Conservation (phyloP, 2,888 invertebrate species). For the Tipula helvola region DNA sequence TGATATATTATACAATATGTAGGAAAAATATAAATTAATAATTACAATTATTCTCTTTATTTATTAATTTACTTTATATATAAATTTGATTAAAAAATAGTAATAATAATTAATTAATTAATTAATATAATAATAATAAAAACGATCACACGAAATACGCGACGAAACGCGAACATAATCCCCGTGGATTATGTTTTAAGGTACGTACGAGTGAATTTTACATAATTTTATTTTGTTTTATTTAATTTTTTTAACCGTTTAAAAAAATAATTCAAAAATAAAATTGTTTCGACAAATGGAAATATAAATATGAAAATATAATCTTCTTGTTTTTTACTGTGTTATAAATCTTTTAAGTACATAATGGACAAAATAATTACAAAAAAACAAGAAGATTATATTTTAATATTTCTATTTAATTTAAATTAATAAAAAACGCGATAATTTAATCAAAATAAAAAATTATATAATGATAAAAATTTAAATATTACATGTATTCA, state of each 20-base stretch:
- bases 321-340: neutral
- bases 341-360: neutral
- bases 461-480: neutral
- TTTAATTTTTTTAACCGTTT: constrained; percentile 15
- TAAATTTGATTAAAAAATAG: neutral
- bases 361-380: neutral
- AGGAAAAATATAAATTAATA: neutral
- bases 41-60: neutral
- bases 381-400: neutral
- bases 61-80: neutral
- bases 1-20: neutral
- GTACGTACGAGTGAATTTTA: constrained; percentile 34
- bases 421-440: neutral
- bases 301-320: neutral
- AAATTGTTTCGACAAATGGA: neutral
- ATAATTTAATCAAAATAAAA: neutral
- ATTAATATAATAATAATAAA: constrained; percentile 5
- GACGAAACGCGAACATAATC: constrained; percentile 35
- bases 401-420: neutral
- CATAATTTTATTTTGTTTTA: constrained; percentile 28
- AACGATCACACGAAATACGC: constrained; percentile 35
- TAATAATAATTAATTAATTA: constrained; percentile 4
- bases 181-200: constrained; percentile 37
- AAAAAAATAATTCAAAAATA: neutral
- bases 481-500: neutral